A percentile compares a stretch with the other conserved stretches of the same genome.
These are phyloP conservation scores for Phataginus tetradactyla DNA, from an alignment of 2,797 vertebrate species.

Conservation along the genomic window DNA sequence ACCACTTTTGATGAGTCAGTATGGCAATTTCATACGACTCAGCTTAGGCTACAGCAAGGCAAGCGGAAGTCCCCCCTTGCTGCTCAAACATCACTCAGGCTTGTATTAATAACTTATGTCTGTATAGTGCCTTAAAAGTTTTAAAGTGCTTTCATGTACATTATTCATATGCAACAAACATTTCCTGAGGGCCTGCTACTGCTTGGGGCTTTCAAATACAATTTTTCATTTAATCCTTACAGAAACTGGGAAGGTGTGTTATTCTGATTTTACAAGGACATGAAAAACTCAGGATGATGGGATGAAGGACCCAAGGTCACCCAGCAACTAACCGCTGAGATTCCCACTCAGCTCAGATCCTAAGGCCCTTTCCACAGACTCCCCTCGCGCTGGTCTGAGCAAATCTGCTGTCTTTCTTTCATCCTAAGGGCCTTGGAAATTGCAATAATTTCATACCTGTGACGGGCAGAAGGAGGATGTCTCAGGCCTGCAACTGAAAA, in stretches of 20 bases:
- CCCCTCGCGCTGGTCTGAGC: background rate
- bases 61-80: background rate
- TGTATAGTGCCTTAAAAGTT: conserved; percentile 46
- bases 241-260: background rate
- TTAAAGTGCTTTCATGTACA: conserved; percentile 51
- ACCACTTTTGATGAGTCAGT: background rate
- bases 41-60: background rate
- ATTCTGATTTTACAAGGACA: background rate
- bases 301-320: background rate
- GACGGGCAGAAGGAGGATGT: background rate
- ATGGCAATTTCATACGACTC: background rate
- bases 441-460: background rate
- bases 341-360: background rate
- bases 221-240: conserved; percentile 48
- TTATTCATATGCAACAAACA: conserved; percentile 64
- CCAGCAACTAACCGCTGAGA: background rate
- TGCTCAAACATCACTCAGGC: background rate
- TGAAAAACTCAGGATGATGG: background rate
- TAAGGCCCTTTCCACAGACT: background rate
- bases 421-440: background rate
- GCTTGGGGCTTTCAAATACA: background rate
- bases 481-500: conserved; percentile 40
- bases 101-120: conserved; percentile 66
- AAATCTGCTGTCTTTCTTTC: background rate
- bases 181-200: conserved; percentile 50